A percentile compares a stretch with the other conserved stretches of the same genome.
Conservation (phyloP, 1,140 invertebrate genomes). For the Andrena cerasifolii region DNA sequence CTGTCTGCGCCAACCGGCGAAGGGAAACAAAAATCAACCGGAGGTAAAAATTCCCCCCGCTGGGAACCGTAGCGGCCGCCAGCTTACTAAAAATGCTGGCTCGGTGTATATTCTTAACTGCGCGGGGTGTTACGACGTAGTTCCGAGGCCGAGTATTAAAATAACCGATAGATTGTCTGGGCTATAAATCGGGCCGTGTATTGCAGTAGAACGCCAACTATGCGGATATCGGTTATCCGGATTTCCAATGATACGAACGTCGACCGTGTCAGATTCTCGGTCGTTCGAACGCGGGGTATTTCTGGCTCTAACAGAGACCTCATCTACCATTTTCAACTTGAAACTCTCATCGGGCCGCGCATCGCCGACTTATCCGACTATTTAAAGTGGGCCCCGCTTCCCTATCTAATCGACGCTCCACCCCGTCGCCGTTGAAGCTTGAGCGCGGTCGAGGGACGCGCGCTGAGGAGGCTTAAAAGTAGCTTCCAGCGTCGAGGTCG, state of each 20-base stretch:
- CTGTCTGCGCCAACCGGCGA: neutral
- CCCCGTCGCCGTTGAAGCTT: too few relatives aligned
- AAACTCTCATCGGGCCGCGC: too few relatives aligned
- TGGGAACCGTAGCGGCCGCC: neutral
- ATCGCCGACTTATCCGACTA: too few relatives aligned
- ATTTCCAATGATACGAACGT: neutral
- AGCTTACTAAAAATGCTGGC: slow-evolving; percentile 7
- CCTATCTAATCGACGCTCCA: too few relatives aligned
- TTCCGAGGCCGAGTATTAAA: slow-evolving; percentile 20
- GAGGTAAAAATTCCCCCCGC: slow-evolving; percentile 25
- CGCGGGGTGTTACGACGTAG: neutral
- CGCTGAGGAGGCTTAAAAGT: neutral
- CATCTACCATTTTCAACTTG: too few relatives aligned
- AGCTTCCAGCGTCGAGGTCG: neutral
- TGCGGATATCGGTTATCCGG: slow-evolving; percentile 2
- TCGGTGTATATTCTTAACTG: slow-evolving; percentile 21
- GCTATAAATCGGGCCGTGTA: slow-evolving; percentile 2
- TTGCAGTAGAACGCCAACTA: neutral
- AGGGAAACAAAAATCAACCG: neutral
- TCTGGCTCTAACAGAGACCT: too few relatives aligned
- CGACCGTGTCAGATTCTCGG: slow-evolving; percentile 32
- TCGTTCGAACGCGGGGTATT: neutral
- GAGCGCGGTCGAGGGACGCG: too few relatives aligned
- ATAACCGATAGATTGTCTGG: slow-evolving; percentile 15
- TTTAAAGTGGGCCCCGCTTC: too few relatives aligned